phyloP scores from a whole-genome alignment of 1,140 invertebrate genomes.

The Trichonephila clavipes region DNA sequence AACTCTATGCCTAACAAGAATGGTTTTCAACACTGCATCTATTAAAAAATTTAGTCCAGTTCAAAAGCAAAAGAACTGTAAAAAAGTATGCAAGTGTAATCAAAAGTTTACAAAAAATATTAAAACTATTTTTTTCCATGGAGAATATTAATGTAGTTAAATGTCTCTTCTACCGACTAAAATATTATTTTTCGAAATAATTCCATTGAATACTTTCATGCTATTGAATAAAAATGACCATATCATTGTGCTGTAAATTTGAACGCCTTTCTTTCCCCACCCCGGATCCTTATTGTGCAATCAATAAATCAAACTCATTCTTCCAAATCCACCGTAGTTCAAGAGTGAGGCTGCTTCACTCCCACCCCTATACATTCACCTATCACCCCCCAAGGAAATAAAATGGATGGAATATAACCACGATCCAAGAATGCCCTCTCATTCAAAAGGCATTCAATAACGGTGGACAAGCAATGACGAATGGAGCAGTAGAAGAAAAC shows the following conservation, averaged over 20 bases:
- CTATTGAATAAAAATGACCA: too few relatives aligned
- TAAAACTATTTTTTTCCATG: too few relatives aligned
- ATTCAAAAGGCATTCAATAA: slow-evolving; percentile 70
- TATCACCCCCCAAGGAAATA: slow-evolving; percentile 1
- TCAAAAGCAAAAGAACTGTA: too few relatives aligned
- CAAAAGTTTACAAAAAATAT: too few relatives aligned
- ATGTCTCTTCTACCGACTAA: too few relatives aligned
- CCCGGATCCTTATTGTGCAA: neutral
- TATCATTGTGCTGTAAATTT: slow-evolving; percentile 21
- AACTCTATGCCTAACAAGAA: too few relatives aligned
- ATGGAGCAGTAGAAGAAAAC: slow-evolving; percentile 46
- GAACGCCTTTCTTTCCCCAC: neutral
- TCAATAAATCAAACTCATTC: slow-evolving; percentile 49
- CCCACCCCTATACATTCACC: neutral
- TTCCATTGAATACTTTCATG: too few relatives aligned
- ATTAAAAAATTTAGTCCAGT: too few relatives aligned
- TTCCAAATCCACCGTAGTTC: neutral
- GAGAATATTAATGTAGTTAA: too few relatives aligned
- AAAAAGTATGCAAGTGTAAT: too few relatives aligned
- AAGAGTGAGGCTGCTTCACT: neutral
- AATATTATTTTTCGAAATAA: too few relatives aligned
- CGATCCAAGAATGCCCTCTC: slow-evolving; percentile 34
- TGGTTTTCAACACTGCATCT: too few relatives aligned
- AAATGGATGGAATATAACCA: slow-evolving; percentile 23
- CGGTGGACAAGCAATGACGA: slow-evolving; percentile 51